Percentiles rank a stretch among this genome's conserved stretches.
phyloP scores from a whole-genome alignment of 2,888 invertebrate genomes.

The Eupelmus urozonus region DNA sequence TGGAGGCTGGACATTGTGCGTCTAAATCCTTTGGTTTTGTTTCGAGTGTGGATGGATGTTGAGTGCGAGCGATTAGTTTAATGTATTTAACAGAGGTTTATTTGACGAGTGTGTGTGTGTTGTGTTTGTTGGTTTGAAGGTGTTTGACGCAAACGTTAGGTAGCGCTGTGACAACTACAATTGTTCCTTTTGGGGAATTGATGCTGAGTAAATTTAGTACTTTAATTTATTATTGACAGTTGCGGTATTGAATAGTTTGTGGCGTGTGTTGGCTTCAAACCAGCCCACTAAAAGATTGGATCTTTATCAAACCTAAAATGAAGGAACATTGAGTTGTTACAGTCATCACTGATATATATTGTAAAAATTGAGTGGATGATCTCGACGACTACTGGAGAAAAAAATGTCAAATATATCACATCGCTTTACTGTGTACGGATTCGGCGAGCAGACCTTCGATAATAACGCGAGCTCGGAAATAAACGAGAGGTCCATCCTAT shows the following conservation, averaged over 20 bases:
- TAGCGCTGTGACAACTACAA: neutral
- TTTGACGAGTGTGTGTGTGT: too few relatives aligned
- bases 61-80: neutral
- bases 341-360: neutral
- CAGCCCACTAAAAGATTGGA: too few relatives aligned
- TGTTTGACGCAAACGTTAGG: neutral
- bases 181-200: too few relatives aligned
- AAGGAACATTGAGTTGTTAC: conserved; percentile 8
- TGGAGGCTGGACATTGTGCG: neutral
- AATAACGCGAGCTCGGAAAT: conserved; percentile 19
- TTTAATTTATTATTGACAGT: too few relatives aligned
- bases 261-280: too few relatives aligned
- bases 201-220: too few relatives aligned
- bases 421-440: conserved; percentile 33
- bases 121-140: too few relatives aligned
- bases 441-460: conserved; percentile 23
- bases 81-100: too few relatives aligned
- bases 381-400: too few relatives aligned
- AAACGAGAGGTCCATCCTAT: conserved; percentile 42
- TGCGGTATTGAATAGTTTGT: too few relatives aligned
- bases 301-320: too few relatives aligned
- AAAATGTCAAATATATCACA: conserved; percentile 6
- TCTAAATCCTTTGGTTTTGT: neutral
- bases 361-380: neutral
- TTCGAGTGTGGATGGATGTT: neutral